Conservation (phyloP, 2,888 invertebrate species). For the Pasiphila rectangulata region DNA sequence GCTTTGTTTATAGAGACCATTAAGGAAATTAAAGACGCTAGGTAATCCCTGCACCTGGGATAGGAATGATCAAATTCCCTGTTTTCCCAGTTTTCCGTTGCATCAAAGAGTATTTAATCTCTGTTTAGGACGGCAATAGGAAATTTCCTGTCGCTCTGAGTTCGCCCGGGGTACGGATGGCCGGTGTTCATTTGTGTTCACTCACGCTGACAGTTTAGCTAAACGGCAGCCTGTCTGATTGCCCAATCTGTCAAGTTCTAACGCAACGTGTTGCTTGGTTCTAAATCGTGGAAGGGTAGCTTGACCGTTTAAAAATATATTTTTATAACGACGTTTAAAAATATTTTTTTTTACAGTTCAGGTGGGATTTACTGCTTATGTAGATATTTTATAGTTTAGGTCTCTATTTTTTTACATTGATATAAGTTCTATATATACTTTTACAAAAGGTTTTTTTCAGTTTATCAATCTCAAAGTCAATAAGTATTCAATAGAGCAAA, state of each 20-base stretch:
- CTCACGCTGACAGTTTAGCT: slow-evolving; percentile 2
- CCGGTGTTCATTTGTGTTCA: slow-evolving; percentile 9
- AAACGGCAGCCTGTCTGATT: slow-evolving; percentile 6
- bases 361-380: too few relatives aligned
- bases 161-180: slow-evolving; percentile 2
- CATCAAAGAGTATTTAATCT: slow-evolving; percentile 21
- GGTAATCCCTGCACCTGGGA: slow-evolving; percentile 26
- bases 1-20: slow-evolving; percentile 52
- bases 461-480: too few relatives aligned
- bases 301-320: too few relatives aligned
- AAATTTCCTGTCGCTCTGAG: slow-evolving; percentile 26
- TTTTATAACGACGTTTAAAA: too few relatives aligned
- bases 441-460: too few relatives aligned
- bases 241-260: background rate
- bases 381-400: too few relatives aligned
- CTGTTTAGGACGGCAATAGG: slow-evolving; percentile 28
- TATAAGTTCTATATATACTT: too few relatives aligned
- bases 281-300: too few relatives aligned
- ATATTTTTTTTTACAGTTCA: too few relatives aligned
- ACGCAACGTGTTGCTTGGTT: too few relatives aligned
- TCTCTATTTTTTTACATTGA: too few relatives aligned
- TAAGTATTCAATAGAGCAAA: too few relatives aligned
- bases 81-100: slow-evolving; percentile 15
- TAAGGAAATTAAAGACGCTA: slow-evolving; percentile 46
- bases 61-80: slow-evolving; percentile 20